Conservation (phyloP, 2,797 vertebrate species). For the Danio albolineatus region DNA sequence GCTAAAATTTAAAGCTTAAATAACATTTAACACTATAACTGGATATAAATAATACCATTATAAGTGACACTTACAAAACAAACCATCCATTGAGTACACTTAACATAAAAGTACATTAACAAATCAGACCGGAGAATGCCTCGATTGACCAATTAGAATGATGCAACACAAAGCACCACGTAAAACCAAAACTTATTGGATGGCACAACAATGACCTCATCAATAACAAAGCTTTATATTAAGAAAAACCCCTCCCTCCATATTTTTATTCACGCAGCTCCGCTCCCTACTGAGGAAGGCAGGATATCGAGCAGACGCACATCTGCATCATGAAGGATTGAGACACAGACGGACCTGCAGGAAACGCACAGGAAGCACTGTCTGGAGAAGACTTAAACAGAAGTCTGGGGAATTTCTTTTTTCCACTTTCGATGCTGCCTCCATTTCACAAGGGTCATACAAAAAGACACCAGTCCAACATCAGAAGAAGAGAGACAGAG, state of each 20-base stretch:
- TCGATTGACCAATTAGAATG: neutral
- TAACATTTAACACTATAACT: too few relatives aligned
- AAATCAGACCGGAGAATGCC: neutral
- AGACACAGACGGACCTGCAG: constrained; percentile 26
- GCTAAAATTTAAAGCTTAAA: too few relatives aligned
- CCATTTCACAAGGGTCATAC: constrained; percentile 6
- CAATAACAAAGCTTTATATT: constrained; percentile 37
- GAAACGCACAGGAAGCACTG: constrained; percentile 39
- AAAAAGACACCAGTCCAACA: neutral
- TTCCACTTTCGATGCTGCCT: constrained; percentile 2
- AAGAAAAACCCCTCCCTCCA: neutral
- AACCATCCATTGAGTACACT: too few relatives aligned
- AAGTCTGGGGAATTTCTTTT: constrained; percentile 20
- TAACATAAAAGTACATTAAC: neutral
- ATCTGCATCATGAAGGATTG: constrained; percentile 6
- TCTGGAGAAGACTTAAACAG: constrained; percentile 23
- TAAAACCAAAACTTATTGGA: constrained; percentile 19
- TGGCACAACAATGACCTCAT: constrained; percentile 11
- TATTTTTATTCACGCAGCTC: neutral
- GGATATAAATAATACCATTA: too few relatives aligned
- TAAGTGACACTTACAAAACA: too few relatives aligned
- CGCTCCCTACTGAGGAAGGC: constrained; percentile 8
- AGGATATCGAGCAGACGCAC: constrained; percentile 42
- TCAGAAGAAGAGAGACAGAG: constrained; percentile 21
- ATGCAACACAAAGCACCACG: neutral